Evolutionary conservation across 2,888 invertebrate species (phyloP), one percentile per base, ranked within the genome.

Genomic region (Trissolcus japonicus): DNA sequence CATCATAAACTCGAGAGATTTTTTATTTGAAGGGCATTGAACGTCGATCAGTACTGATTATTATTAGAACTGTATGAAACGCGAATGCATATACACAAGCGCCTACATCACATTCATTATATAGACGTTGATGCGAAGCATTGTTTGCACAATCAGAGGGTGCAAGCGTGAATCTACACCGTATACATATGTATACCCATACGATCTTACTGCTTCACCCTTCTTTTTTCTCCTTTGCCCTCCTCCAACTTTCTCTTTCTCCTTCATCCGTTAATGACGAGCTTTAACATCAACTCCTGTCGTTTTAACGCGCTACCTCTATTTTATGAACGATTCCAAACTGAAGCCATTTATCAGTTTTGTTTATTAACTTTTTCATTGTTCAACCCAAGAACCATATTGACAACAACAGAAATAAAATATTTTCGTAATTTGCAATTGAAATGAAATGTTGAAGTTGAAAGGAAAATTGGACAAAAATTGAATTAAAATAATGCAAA

Each of bases 1-100:
- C 16, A 46, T 46, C 71, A 54, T 57, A 57, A 67, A 60, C 71
- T 60, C 11, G 35, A 63, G 35, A 55, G 57, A 75, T 78, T 85
- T 83, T 82, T 81, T 80, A 84, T 81, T 81, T 80, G 81, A 80
- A 82, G 83, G 77, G 78, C 80, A 81, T 86, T 85, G 86, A 86
- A 85, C 84, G 84, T 85, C 86, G 87, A 88, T 89, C 88, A 86
- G 83, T 87, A 84, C 87, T 88, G 88, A 88, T 88, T 89, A 88
- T 88, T 88, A 82, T 86, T 84, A 82, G 84, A 83, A 83, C 84
- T 86, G 83, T 82, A 80, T 81, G 85, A 86, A 84, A 82, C 82
- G 80, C 80, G 68, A 79, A 78, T 62, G 79, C 80, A 76, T 77
- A 63, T 77, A 63, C 69, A 76, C 74, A 78, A 56, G 75, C 79